A percentile compares a stretch with the other conserved stretches of the same genome.
Conservation (phyloP, 2,888 invertebrate genomes). For the Dolichopus griseipennis region DNA sequence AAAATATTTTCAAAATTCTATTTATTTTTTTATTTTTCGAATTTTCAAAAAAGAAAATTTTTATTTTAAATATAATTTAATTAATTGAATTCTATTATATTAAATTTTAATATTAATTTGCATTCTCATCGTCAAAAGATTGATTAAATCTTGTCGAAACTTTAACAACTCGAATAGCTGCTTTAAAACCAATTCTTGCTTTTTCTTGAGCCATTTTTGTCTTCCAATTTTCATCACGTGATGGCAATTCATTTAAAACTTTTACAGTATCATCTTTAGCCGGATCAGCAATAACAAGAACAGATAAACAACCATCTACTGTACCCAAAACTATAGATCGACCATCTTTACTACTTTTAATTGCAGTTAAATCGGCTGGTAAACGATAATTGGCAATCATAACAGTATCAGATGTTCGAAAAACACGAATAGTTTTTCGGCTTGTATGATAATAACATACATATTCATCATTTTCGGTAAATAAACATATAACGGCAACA, state of each 20-base stretch:
- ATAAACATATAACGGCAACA: slow-evolving; percentile 88
- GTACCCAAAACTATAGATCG: slow-evolving; percentile 78
- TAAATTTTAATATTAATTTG: too few relatives aligned
- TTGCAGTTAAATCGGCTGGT: slow-evolving; percentile 78
- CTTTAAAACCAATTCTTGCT: slow-evolving; percentile 58
- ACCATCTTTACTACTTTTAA: slow-evolving; percentile 67
- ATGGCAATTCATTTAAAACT: slow-evolving; percentile 58
- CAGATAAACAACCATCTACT: slow-evolving; percentile 87
- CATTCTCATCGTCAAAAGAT: too few relatives aligned
- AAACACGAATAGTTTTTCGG: slow-evolving; percentile 84
- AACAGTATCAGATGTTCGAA: slow-evolving; percentile 80
- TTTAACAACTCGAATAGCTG: slow-evolving; percentile 50
- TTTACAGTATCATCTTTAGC: slow-evolving; percentile 52
- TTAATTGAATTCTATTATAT: too few relatives aligned
- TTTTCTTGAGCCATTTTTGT: slow-evolving; percentile 56
- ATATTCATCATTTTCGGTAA: slow-evolving; percentile 88
- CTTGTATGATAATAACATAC: slow-evolving; percentile 96
- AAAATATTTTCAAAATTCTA: too few relatives aligned
- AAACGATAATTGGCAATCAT: slow-evolving; percentile 89
- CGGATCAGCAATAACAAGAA: slow-evolving; percentile 71
- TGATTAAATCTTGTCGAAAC: neutral
- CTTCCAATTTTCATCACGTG: slow-evolving; percentile 62
- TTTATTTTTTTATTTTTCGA: too few relatives aligned
- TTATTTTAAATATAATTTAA: too few relatives aligned
- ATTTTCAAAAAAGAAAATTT: too few relatives aligned